These are phyloP conservation scores for Parauchenoglanis punctatus DNA, from an alignment of 2,797 vertebrate genomes.

Conservation along the genomic window DNA sequence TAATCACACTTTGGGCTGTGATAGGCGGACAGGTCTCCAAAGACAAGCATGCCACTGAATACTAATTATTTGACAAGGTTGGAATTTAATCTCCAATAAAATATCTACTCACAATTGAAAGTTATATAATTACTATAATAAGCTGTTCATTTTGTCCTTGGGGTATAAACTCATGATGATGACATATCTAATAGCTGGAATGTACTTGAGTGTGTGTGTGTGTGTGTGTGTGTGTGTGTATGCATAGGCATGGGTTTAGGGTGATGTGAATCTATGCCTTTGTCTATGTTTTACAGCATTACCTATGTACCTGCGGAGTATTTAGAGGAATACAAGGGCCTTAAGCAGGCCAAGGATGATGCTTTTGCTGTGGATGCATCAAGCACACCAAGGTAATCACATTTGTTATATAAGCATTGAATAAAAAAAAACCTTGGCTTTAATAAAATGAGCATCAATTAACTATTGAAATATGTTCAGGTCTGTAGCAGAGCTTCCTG, in stretches of 20 bases:
- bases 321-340: conserved; percentile 87
- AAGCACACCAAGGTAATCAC: conserved; percentile 63
- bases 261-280: not conserved
- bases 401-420: not conserved
- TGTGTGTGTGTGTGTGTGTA: not conserved
- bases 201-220: conserved; percentile 12
- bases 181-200: conserved; percentile 50
- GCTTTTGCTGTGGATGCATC: conserved; percentile 58
- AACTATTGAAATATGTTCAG: conserved; percentile 51
- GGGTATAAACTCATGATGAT: conserved; percentile 35
- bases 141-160: conserved; percentile 12
- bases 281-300: conserved; percentile 80
- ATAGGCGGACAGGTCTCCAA: conserved; percentile 43
- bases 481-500: conserved; percentile 87
- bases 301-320: conserved; percentile 91
- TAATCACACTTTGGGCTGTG: conserved; percentile 25
- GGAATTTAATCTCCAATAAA: conserved; percentile 25
- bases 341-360: conserved; percentile 72
- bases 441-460: no score
- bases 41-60: conserved; percentile 30
- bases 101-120: not conserved
- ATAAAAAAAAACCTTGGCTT: not conserved
- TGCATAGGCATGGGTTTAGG: not conserved
- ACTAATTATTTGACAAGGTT: conserved; percentile 33
- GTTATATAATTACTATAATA: not conserved